Evolutionary conservation across 2,888 invertebrate species (phyloP).

Genomic region (Lepidonotus clava): DNA sequence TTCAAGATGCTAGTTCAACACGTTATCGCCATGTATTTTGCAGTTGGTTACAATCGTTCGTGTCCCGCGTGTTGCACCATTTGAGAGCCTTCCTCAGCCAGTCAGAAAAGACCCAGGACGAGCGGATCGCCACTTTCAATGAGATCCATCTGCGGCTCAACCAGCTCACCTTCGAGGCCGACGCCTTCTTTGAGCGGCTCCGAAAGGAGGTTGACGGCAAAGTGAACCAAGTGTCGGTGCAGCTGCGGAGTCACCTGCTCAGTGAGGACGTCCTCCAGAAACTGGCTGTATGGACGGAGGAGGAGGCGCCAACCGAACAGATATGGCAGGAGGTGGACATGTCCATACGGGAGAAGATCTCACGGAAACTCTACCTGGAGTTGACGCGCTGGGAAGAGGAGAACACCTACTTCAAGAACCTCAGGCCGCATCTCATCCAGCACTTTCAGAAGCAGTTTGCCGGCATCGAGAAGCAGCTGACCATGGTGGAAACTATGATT

Average conservation of each 20-base stretch:
- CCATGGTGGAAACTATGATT: slow-evolving; percentile 66
- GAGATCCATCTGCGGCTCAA: slow-evolving; percentile 56
- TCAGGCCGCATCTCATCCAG: slow-evolving; percentile 63
- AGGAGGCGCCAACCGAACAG: slow-evolving; percentile 58
- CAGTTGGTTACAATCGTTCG: slow-evolving; percentile 59
- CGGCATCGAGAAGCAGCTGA: slow-evolving; percentile 67
- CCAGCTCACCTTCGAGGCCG: slow-evolving; percentile 53
- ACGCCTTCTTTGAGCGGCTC: slow-evolving; percentile 52
- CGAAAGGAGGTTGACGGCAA: slow-evolving; percentile 57
- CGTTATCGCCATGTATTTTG: no score
- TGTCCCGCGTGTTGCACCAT: slow-evolving; percentile 57
- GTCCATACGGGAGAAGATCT: slow-evolving; percentile 56
- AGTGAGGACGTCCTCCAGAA: slow-evolving; percentile 50
- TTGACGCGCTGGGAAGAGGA: slow-evolving; percentile 66
- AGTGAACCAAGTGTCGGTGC: slow-evolving; percentile 44
- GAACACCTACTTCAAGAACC: slow-evolving; percentile 63
- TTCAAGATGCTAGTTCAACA: no score
- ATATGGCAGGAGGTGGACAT: slow-evolving; percentile 59
- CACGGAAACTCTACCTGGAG: slow-evolving; percentile 51
- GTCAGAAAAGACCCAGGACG: slow-evolving; percentile 59
- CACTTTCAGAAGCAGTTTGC: slow-evolving; percentile 67
- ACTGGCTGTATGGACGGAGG: slow-evolving; percentile 53
- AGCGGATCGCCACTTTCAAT: slow-evolving; percentile 56
- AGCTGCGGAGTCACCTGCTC: slow-evolving; percentile 52
- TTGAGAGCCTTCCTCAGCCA: slow-evolving; percentile 59